Conservation (phyloP, 2,113 vertebrate genomes). For the Trematocara nigrifrons region DNA sequence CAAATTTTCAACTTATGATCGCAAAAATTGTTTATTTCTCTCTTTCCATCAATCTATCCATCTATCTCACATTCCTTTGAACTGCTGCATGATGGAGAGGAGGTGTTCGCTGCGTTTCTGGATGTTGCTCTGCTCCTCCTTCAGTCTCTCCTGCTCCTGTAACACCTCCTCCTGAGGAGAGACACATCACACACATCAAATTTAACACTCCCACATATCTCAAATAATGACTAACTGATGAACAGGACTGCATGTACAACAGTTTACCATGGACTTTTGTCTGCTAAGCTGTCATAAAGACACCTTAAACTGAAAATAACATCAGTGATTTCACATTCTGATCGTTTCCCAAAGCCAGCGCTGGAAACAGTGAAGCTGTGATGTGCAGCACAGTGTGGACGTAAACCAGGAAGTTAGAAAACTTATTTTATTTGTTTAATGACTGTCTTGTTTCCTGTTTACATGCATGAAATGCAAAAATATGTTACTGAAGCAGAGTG, state of each 20-base stretch:
- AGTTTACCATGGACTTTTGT: neutral
- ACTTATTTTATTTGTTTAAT: neutral
- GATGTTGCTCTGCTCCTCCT: slow-evolving; percentile 73
- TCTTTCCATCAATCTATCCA: neutral
- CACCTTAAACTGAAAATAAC: neutral
- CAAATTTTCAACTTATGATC: neutral
- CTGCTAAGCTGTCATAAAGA: neutral
- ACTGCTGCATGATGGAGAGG: slow-evolving; percentile 81
- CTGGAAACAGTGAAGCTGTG: neutral
- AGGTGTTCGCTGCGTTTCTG: slow-evolving; percentile 76
- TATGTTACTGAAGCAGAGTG: neutral
- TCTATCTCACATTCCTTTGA: slow-evolving; percentile 78
- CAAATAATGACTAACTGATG: neutral
- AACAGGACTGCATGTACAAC: neutral
- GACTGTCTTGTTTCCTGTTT: too few species aligned
- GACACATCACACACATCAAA: neutral
- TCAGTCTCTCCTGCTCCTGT: slow-evolving; percentile 67
- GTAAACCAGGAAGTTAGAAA: neutral
- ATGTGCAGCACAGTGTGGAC: neutral
- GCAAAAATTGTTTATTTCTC: neutral
- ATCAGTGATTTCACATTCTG: neutral
- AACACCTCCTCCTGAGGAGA: slow-evolving; percentile 67
- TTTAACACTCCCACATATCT: neutral
- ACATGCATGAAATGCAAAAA: too few species aligned
- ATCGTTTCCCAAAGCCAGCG: neutral